These are phyloP conservation scores for Mactra quadrangularis DNA, from an alignment of 1,140 invertebrate genomes.

Conservation along the genomic window DNA sequence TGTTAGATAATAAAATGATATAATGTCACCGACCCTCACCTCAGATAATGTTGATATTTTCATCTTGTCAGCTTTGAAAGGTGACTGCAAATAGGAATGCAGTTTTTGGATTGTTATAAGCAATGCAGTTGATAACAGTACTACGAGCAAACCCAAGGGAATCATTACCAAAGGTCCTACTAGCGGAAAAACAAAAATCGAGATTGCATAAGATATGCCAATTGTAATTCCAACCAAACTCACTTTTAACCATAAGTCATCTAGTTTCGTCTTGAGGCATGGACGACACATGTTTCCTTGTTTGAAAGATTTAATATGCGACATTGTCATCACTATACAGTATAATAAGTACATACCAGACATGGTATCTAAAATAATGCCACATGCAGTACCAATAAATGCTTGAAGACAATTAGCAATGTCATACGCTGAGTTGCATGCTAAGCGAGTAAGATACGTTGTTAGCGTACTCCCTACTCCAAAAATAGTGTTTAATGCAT, in stretches of 20 bases:
- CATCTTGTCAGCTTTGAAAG: not conserved
- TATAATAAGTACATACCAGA: too few species aligned
- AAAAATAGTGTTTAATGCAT: not conserved
- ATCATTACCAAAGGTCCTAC: conserved; percentile 22
- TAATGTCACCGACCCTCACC: not conserved
- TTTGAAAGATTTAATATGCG: too few species aligned
- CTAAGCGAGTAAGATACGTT: too few species aligned
- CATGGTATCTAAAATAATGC: too few species aligned
- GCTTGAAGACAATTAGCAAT: too few species aligned
- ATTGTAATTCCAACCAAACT: not conserved
- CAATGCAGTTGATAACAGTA: conserved; percentile 15
- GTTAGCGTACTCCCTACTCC: not conserved
- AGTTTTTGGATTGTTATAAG: conserved; percentile 1
- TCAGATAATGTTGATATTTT: not conserved
- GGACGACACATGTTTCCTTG: too few species aligned
- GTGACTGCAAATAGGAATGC: not conserved
- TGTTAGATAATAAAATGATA: not conserved
- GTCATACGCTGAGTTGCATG: too few species aligned
- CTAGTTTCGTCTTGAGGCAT: too few species aligned
- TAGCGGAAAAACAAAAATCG: conserved; percentile 15
- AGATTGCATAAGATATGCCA: not conserved
- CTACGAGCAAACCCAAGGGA: conserved; percentile 3
- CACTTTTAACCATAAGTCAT: too few species aligned
- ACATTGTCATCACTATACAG: too few species aligned
- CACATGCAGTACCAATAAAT: not conserved